Evolutionary conservation across 53 echinoderm and acorn worm genomes (phyloP), one percentile per base, ranked within the genome.

Genomic region (Henricia sp.): DNA sequence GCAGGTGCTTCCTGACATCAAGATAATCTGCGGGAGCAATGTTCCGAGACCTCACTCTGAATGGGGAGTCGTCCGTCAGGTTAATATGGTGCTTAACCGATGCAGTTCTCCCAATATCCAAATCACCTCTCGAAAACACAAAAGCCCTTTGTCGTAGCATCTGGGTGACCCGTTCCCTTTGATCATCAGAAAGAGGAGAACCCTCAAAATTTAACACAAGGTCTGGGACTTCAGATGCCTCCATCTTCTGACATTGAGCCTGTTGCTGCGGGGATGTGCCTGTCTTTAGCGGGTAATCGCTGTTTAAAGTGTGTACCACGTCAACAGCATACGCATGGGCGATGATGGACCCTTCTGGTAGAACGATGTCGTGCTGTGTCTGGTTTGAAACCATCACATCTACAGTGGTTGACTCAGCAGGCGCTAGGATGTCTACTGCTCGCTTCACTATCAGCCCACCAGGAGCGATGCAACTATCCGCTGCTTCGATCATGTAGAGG

Each of bases 11-110:
- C 16, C 82, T 30, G 1, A 71, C 48, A 28, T 83, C 77, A 12
- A 67, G 37, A 58, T 73, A 76, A 39, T 83, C 68, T 13, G 88
- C 58, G 1, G 84, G 88, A 24, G 88, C 38, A n/a, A 88, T 88
- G 56, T 83, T 52, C 11, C 91, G 39, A 28, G 71, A 72, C 48
- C 74, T 59, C 70, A 88, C 84, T 0, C 77, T 34, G 29, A 90
- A 85, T 2, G 90, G 90, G 6, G 78, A 44, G 21, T 78, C 71
- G 36, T 90, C 85, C 4, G 70, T 40, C 20, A 82, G 60, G 19
- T 23, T n/a, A n/a, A n/a, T 6, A 23, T 53, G 53, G 19, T 53
- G 53, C 23, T 53, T 53, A 23, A 53, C 19, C 16, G 19, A 19
- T 13, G 53, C 19, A 17, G 53, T 53, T n/a, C n/a, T n/a, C n/a